A percentile compares a stretch with the other conserved stretches of the same genome.
Evolutionary conservation across 2,888 invertebrate species (phyloP).

Genomic region (Caenorhabditis angaria): DNA sequence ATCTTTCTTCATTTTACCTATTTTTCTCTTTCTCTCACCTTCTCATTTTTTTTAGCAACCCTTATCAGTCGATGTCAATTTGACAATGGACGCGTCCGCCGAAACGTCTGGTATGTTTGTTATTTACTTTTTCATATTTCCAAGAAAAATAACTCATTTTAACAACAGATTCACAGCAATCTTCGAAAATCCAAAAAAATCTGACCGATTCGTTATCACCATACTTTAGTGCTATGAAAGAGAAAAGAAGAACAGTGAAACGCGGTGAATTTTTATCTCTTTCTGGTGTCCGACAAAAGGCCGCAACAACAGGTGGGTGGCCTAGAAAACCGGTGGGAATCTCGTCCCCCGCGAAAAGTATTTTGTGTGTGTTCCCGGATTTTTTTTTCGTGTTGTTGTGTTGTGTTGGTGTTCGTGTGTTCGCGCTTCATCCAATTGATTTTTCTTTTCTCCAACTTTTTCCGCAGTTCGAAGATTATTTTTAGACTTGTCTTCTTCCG

Average conservation of each 20-base stretch:
- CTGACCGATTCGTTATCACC: constrained; percentile 60
- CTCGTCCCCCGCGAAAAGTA: background rate
- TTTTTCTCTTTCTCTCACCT: constrained; percentile 9
- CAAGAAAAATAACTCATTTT: background rate
- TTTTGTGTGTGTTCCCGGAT: too few relatives aligned
- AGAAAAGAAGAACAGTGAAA: constrained; percentile 47
- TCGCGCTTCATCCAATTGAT: constrained; percentile 2
- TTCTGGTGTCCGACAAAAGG: constrained; percentile 21
- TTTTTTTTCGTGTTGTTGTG: background rate
- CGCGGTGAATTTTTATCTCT: constrained; percentile 51
- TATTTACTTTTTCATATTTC: background rate
- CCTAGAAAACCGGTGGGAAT: background rate
- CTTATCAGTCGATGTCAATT: constrained; percentile 11
- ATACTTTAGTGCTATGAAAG: constrained; percentile 52
- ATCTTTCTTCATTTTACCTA: background rate
- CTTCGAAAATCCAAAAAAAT: constrained; percentile 21
- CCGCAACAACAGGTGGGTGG: background rate
- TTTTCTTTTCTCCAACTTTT: background rate
- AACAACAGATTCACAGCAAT: background rate
- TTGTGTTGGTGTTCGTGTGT: too few relatives aligned
- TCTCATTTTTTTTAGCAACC: constrained; percentile 8
- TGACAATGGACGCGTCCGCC: background rate
- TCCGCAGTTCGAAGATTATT: background rate
- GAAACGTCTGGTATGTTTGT: constrained; percentile 4
- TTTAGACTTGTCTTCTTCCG: background rate